Evolutionary conservation across 1,140 invertebrate species (phyloP), one percentile per base, ranked within the genome.

Genomic region (Sweltsa coloradensis): DNA sequence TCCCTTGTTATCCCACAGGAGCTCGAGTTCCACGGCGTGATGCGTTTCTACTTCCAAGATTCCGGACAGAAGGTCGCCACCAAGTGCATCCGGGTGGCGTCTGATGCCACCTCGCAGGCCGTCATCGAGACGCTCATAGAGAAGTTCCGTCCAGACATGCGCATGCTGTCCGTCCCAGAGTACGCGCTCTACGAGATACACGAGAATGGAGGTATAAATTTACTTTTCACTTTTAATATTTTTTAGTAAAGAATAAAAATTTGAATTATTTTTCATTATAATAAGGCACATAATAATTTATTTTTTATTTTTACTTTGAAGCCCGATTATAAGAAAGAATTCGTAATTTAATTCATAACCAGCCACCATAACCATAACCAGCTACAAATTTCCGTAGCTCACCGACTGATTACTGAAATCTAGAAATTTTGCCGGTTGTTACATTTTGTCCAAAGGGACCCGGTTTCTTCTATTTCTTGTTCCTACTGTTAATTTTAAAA

Each of bases 91-190:
- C 78, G 96, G 48, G 94, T 99, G 9, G 85, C 93, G 21, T 95
- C 89, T 37, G 90, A 93, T 51, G 95, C 94, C 6, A 95, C 89
- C 11, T 89, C 92, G 31, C 76, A 82, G 60, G 89, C 93, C 62
- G 93, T 99, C 39, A 93, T 99, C 55, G 86, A 89, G 66, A 96
- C 91, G 0, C 72, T 99, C 39, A 91, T 99, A 53, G 95, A 98
- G 71, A 99, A 99, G 70, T 99, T 99, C 72, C 84, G 95, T 62
- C 94, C 96, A 24, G 96, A 99, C 70, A 97, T 98, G 91, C 77
- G 90, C 57, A 99, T 98, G 94, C 69, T 99, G 31, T 92, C 90
- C 16, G 78, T 93, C 41, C 89, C 89, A 25, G 90, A 89, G 59
- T 99, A 98, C 69, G 90, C 91, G 27, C 75, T 99, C 36, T 97